Conservation (phyloP, 2,888 invertebrate genomes). For the Poecilus cupreus region DNA sequence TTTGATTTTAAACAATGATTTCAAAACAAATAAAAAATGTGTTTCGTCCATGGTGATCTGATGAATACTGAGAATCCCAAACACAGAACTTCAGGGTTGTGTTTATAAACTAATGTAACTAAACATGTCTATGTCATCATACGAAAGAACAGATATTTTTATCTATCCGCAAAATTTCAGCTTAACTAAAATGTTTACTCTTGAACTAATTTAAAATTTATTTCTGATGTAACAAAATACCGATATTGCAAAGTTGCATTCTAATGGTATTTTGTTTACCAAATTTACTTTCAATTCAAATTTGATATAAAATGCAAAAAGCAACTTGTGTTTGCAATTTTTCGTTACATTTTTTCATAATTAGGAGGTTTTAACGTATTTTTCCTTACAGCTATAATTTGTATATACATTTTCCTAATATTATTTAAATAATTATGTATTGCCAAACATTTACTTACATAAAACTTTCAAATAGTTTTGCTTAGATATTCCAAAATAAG, state of each 20-base stretch:
- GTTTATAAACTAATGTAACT: conserved; percentile 3
- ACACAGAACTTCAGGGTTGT: neutral
- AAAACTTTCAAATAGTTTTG: no score
- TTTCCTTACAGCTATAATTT: no score
- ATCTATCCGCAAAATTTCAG: neutral
- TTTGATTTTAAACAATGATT: neutral
- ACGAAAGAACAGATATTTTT: neutral
- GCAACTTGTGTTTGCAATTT: neutral
- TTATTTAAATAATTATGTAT: no score
- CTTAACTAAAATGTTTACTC: neutral
- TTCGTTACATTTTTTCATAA: no score
- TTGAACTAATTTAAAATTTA: conserved; percentile 26
- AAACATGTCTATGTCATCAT: conserved; percentile 20
- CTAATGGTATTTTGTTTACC: neutral
- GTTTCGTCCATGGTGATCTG: neutral
- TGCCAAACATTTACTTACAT: no score
- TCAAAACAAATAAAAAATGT: neutral
- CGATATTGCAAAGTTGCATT: neutral
- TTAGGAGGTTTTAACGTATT: no score
- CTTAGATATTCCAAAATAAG: no score
- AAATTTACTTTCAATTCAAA: conserved; percentile 2
- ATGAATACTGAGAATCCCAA: neutral
- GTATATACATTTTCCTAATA: no score
- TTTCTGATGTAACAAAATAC: conserved; percentile 42
- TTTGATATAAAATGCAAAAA: neutral